phyloP scores from a whole-genome alignment of 2,113 vertebrate species.

The Salvator merianae region DNA sequence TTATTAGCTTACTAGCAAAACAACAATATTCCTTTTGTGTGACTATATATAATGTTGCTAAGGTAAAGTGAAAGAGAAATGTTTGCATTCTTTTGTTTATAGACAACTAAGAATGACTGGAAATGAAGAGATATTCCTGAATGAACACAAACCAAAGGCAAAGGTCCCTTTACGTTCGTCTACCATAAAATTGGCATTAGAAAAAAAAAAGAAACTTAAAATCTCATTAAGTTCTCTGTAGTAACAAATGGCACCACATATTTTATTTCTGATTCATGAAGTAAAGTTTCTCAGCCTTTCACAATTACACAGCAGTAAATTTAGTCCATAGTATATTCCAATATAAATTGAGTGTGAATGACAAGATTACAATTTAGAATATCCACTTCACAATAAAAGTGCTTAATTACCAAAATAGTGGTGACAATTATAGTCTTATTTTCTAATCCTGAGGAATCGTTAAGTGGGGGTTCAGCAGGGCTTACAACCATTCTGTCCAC shows the following conservation, averaged over 20 bases:
- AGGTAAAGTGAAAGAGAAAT: slow-evolving; percentile 16
- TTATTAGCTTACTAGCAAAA: slow-evolving; percentile 13
- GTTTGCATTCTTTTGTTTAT: slow-evolving; percentile 14
- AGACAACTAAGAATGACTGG: background rate
- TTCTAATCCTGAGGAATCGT: slow-evolving; percentile 93
- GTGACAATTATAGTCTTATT: slow-evolving; percentile 99
- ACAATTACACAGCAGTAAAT: slow-evolving; percentile 18
- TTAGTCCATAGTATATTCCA: slow-evolving; percentile 36
- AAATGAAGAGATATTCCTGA: background rate
- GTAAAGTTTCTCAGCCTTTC: slow-evolving; percentile 28
- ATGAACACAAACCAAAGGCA: slow-evolving; percentile 10
- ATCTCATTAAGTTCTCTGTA: slow-evolving; percentile 7
- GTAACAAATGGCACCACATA: background rate
- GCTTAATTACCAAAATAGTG: slow-evolving; percentile 92
- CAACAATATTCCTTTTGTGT: slow-evolving; percentile 17
- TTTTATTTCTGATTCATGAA: slow-evolving; percentile 40
- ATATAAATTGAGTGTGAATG: slow-evolving; percentile 17
- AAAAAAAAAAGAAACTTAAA: background rate
- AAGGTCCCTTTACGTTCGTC: slow-evolving; percentile 6
- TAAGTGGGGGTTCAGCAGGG: slow-evolving; percentile 87
- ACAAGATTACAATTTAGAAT: slow-evolving; percentile 29
- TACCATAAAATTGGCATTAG: fast-evolving
- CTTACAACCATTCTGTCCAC: slow-evolving; percentile 98
- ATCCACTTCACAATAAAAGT: slow-evolving; percentile 60
- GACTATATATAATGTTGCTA: slow-evolving; percentile 15